Evolutionary conservation across 2,888 invertebrate genomes (phyloP).

Genomic region (Trachelus tabidus): DNA sequence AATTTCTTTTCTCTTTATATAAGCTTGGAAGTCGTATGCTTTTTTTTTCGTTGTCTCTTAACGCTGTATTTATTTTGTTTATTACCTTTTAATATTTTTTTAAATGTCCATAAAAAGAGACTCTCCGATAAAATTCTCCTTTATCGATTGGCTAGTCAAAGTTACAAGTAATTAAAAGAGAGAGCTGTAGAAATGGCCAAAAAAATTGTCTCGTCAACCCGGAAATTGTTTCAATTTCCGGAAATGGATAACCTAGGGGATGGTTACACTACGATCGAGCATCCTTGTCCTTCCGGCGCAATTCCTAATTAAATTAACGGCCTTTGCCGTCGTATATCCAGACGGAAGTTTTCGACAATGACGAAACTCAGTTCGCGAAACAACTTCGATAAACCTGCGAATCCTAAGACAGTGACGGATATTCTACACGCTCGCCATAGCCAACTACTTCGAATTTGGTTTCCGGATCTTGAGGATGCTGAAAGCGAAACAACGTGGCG

Average conservation of each 20-base stretch:
- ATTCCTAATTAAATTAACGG: slow-evolving; percentile 39
- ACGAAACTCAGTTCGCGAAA: slow-evolving; percentile 52
- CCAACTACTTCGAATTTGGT: slow-evolving; percentile 21
- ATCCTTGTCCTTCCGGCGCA: not conserved
- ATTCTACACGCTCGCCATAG: slow-evolving; percentile 23
- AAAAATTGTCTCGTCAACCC: not conserved
- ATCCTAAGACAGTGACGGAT: slow-evolving; percentile 49
- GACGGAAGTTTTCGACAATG: slow-evolving; percentile 44
- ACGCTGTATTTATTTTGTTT: no score
- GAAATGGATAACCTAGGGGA: not conserved
- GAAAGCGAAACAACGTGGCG: not conserved
- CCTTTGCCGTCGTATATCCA: slow-evolving; percentile 20
- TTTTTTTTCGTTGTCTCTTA: no score
- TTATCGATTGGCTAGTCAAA: not conserved
- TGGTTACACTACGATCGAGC: not conserved
- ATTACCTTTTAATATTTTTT: no score
- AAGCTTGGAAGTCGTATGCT: no score
- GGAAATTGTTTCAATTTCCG: slow-evolving; percentile 21
- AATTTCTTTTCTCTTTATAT: no score
- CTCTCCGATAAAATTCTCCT: no score
- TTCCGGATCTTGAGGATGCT: slow-evolving; percentile 10
- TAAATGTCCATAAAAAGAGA: no score
- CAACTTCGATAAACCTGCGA: slow-evolving; percentile 43
- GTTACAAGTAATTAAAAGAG: not conserved
- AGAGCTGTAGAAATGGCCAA: not conserved